Evolutionary conservation across 2,888 invertebrate species (phyloP), one percentile per base, ranked within the genome.

Genomic region (Odontomyia ornata): DNA sequence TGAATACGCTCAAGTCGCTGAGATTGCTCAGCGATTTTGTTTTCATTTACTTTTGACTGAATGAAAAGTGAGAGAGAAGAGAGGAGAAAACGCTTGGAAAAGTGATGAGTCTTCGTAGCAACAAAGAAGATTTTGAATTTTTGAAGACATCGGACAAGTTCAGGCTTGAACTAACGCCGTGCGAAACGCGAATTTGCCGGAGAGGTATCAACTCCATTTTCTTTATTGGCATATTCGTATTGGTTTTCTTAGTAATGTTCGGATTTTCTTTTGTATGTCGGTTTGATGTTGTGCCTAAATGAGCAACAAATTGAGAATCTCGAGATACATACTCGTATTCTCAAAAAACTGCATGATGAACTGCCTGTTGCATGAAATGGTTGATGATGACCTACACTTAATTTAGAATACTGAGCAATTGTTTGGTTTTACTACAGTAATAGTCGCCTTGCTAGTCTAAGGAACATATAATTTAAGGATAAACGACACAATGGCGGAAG

Each of bases 331-430:
- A 4, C n/a, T 4, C 60, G 5, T 4, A 60, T 25, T 60, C 1
- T 25, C 28, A 9, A 64, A 13, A n/a, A 71, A 71, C 11, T 71
- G 71, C 71, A 71, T 71, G 71, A 52, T 13, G 27, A 47, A 27
- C 71, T 71, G 71, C 71, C 27, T 52, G 71, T 36, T 71, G 71
- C 71, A 71, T 71, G 71, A 47, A 9, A 15, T 52, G 27, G 18
- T 64, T 21, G 21, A 11, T 21, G 13, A 60, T 60, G 36, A 9
- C 36, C 36, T 36, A 36, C 3, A 36, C 3, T 36, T 5, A 36
- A 5, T 36, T 36, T 36, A 36, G n/a, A n/a, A 5, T 36, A 36
- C 9, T 36, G 36, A 36, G 9, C 36, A 5, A 5, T 3, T 36
- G 36, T 36, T 36, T 36, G 36, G 36, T 36, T 36, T 36, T 36